Conservation (phyloP, 2,797 vertebrate genomes). For the Enoplosus armatus region DNA sequence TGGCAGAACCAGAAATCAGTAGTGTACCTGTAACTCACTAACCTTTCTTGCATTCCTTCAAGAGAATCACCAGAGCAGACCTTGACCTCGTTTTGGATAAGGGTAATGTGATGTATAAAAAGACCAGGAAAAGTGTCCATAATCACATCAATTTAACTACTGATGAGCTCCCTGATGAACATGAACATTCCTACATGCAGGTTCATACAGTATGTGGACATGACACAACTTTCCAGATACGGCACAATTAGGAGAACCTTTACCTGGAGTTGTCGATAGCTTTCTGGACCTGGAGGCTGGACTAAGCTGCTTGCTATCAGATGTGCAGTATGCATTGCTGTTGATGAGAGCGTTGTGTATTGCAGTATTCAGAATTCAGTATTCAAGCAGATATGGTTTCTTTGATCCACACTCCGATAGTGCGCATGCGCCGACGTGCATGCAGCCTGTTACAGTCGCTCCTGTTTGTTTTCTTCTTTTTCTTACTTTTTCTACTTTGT, state of each 20-base stretch:
- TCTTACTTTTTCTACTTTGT: too few species aligned
- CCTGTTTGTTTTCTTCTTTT: too few species aligned
- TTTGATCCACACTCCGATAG: slow-evolving; percentile 24
- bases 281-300: not conserved
- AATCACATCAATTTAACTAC: not conserved
- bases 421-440: too few species aligned
- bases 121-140: not conserved
- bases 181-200: not conserved
- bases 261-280: not conserved
- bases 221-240: not conserved
- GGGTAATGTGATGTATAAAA: not conserved
- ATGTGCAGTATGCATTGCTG: not conserved
- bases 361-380: not conserved
- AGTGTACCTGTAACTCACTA: too few species aligned
- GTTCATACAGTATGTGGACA: not conserved
- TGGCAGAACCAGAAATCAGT: too few species aligned
- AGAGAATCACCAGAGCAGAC: not conserved
- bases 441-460: too few species aligned
- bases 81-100: not conserved
- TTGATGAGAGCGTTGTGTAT: not conserved
- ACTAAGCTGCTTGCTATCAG: not conserved
- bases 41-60: not conserved
- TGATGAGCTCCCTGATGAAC: not conserved
- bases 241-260: not conserved
- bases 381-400: slow-evolving; percentile 6